Evolutionary conservation across 1,140 invertebrate genomes (phyloP).

Genomic region (Periplaneta americana): DNA sequence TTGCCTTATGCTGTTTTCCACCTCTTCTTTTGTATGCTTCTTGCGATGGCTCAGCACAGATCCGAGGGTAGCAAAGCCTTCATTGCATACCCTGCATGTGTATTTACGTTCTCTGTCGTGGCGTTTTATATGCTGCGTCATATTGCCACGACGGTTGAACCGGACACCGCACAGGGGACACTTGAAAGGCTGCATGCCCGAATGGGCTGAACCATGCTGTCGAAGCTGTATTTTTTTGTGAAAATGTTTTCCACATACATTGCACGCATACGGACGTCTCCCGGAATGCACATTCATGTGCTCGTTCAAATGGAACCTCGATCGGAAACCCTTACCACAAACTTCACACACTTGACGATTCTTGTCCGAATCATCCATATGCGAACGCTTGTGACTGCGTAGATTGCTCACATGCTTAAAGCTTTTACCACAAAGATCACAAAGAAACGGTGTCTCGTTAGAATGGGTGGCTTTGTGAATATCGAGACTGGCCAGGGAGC

Average conservation of each 20-base stretch:
- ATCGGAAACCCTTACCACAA: slow-evolving; percentile 14
- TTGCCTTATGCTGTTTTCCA: slow-evolving; percentile 3
- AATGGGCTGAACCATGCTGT: slow-evolving; percentile 41
- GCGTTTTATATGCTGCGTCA: slow-evolving; percentile 35
- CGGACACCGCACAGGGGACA: slow-evolving; percentile 48
- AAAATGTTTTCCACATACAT: slow-evolving; percentile 41
- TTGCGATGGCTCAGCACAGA: slow-evolving; percentile 13
- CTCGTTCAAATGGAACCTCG: slow-evolving; percentile 37
- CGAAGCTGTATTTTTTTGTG: slow-evolving; percentile 36
- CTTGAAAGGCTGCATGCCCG: slow-evolving; percentile 43
- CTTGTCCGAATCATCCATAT: slow-evolving; percentile 34
- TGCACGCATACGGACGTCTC: slow-evolving; percentile 38
- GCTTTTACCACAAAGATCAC: slow-evolving; percentile 44
- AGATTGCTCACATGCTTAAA: slow-evolving; percentile 45
- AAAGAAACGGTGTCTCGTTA: slow-evolving; percentile 34
- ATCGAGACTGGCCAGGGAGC: slow-evolving; percentile 34
- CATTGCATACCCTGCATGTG: slow-evolving; percentile 12
- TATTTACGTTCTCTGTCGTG: slow-evolving; percentile 22
- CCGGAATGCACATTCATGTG: slow-evolving; percentile 37
- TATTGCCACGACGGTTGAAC: slow-evolving; percentile 41
- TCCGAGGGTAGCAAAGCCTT: slow-evolving; percentile 12
- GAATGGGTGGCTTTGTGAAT: slow-evolving; percentile 32
- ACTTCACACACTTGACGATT: slow-evolving; percentile 7
- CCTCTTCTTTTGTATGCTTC: slow-evolving; percentile 9
- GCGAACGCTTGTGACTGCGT: slow-evolving; percentile 36